phyloP scores from a whole-genome alignment of 2,888 invertebrate genomes.

The Ochropacha duplaris region DNA sequence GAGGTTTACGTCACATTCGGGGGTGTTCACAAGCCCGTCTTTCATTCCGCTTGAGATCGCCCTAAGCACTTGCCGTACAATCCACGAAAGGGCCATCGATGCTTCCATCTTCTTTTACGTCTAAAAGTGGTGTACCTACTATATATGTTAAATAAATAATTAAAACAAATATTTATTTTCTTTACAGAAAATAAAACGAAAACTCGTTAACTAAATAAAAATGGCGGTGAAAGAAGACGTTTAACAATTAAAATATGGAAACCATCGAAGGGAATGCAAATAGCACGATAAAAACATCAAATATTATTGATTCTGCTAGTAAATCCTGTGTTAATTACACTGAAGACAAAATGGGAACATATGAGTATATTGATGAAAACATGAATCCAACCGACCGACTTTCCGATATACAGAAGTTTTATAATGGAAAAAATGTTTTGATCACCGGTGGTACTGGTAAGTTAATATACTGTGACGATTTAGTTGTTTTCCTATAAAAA shows the following conservation, averaged over 20 bases:
- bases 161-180: conserved; percentile 21
- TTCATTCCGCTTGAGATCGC: no score
- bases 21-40: no score
- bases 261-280: not conserved
- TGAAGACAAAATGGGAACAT: conserved; percentile 19
- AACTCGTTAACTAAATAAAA: conserved; percentile 20
- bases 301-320: not conserved
- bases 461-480: conserved; percentile 9
- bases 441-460: conserved; percentile 85
- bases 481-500: not conserved
- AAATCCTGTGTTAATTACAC: not conserved
- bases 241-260: not conserved
- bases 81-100: no score
- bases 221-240: conserved; percentile 30
- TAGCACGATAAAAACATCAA: not conserved
- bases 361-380: conserved; percentile 40
- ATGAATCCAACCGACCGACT: conserved; percentile 41
- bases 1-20: no score
- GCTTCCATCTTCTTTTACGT: no score
- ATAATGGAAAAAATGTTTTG: conserved; percentile 81
- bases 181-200: conserved; percentile 36
- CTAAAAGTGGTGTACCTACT: no score
- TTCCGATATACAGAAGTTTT: conserved; percentile 82
- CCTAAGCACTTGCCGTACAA: no score
- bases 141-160: no score